These are phyloP conservation scores for Mercenaria mercenaria DNA, from an alignment of 1,140 invertebrate genomes.

Conservation along the genomic window DNA sequence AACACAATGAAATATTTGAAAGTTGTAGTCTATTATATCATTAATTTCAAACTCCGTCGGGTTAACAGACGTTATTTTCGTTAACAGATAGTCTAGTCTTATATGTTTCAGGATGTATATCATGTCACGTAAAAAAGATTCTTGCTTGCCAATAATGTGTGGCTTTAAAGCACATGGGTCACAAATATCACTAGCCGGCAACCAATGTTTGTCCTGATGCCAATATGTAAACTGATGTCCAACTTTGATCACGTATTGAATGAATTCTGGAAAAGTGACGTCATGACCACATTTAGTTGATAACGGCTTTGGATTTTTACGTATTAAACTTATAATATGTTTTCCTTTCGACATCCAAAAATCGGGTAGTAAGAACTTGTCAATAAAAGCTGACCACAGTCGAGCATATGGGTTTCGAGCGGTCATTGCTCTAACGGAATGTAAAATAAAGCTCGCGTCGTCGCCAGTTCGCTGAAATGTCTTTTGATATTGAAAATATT, in stretches of 20 bases:
- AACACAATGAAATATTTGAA: constrained; percentile 16
- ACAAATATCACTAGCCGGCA: constrained; percentile 65
- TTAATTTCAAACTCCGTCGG: constrained; percentile 62
- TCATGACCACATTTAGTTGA: constrained; percentile 61
- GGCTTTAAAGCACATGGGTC: constrained; percentile 68
- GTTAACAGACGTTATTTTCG: not conserved
- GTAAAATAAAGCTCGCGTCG: not conserved
- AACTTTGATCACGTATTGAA: constrained; percentile 57
- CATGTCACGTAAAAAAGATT: constrained; percentile 68
- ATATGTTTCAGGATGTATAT: constrained; percentile 45
- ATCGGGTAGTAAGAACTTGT: constrained; percentile 70
- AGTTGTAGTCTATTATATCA: constrained; percentile 69
- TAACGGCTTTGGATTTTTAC: not conserved
- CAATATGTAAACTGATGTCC: not conserved
- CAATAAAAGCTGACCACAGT: constrained; percentile 72
- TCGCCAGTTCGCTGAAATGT: not conserved
- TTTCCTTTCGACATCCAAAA: constrained; percentile 67
- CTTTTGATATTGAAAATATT: not conserved
- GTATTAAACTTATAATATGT: constrained; percentile 46
- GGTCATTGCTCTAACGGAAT: constrained; percentile 52
- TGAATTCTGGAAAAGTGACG: constrained; percentile 70
- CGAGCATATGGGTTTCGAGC: constrained; percentile 70
- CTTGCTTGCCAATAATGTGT: constrained; percentile 71
- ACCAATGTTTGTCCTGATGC: constrained; percentile 73
- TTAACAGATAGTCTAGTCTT: constrained; percentile 45